Evolutionary conservation across 2,797 vertebrate genomes (phyloP), one percentile per base, ranked within the genome.

Genomic region (Phoxinus dragarum): DNA sequence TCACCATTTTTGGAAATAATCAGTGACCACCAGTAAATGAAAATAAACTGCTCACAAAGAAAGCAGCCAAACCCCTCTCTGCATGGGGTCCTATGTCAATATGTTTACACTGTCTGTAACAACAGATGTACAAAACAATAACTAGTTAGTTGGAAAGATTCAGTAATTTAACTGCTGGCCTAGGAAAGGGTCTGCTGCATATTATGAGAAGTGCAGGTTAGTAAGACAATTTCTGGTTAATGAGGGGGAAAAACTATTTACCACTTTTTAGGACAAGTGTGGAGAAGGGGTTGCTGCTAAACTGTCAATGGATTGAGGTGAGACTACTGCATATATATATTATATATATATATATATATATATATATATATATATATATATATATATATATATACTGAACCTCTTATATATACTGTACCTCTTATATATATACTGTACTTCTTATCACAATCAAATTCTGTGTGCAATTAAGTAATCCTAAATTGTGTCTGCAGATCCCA

Each of bases 1-100:
- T 89, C 89, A 90, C 83, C 84, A 77, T 88, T 88, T 91, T 90
- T 91, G 88, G 90, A 88, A 84, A 80, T 87, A 80, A 56, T 90
- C 72, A 59, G 81, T 88, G 88, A 91, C 89, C 90, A 89, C 85
- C 89, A 91, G 86, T 74, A 87, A 47, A 88, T 59, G 4, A 80
- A 36, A 77, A 83, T 78, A 86, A 82, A 86, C 85, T 77, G 75
- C 82, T 85, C 67, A 72, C 64, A 66, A 85, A 83, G 79, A 86
- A 34, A 77, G 27, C 71, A 88, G n/a, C 78, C 88, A 82, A 84
- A 52, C 21, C 42, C 64, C 17, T 56, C 86, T 88, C 84, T 75
- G 79, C 78, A 86, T 86, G 88, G 61, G 83, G n/a, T 83, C 80
- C 79, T 86, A 77, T 69, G 54, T 76, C 75, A 89, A 85, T 81